Percentiles rank a stretch among this genome's conserved stretches.
phyloP scores from a whole-genome alignment of 2,888 invertebrate species.

The Diaphora mendica region DNA sequence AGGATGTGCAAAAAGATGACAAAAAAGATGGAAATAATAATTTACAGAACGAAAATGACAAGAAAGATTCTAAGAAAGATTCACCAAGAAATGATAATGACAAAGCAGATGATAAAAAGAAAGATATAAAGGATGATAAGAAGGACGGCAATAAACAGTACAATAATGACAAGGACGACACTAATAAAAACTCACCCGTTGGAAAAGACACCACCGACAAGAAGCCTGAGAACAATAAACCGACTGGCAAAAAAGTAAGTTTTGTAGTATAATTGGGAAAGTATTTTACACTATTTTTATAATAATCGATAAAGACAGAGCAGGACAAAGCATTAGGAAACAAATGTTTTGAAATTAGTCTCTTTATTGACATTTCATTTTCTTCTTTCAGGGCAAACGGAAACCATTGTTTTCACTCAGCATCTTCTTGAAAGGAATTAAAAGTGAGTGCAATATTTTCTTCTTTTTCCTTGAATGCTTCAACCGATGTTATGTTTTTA shows the following conservation, averaged over 20 bases:
- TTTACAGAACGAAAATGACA: too few species aligned
- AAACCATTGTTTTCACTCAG: neutral
- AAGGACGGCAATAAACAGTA: neutral
- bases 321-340: neutral
- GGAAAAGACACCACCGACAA: neutral
- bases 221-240: neutral
- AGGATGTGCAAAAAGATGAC: neutral
- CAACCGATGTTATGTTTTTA: too few species aligned
- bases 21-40: too few species aligned
- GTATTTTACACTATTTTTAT: neutral
- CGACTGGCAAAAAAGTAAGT: neutral
- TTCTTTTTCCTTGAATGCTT: neutral
- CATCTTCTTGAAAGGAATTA: neutral
- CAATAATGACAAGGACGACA: neutral
- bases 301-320: neutral
- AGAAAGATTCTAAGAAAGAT: too few species aligned
- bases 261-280: neutral
- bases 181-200: neutral
- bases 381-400: neutral
- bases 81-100: too few species aligned
- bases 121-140: neutral
- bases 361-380: neutral
- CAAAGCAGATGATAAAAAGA: too few species aligned
- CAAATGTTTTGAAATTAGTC: neutral
- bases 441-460: neutral